Conservation (phyloP, 1,140 invertebrate species). For the Trigoniulus corallinus region DNA sequence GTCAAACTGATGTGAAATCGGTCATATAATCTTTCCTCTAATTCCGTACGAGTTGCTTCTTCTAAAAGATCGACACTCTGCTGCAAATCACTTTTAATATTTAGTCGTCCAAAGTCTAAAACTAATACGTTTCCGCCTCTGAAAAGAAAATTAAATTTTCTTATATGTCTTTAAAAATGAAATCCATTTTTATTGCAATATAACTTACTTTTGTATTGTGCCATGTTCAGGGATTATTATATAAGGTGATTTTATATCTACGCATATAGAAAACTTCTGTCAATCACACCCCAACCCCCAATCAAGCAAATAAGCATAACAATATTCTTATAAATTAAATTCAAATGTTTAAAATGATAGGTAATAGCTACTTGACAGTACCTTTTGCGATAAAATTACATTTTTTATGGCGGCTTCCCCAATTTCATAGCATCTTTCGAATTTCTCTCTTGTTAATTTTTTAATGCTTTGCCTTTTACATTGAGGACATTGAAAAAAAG, state of each 20-base stretch:
- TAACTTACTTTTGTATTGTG: constrained; percentile 47
- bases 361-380: too few species aligned
- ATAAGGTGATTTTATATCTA: constrained; percentile 60
- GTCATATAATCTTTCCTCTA: constrained; percentile 64
- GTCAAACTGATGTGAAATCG: constrained; percentile 50
- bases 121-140: constrained; percentile 54
- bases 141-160: constrained; percentile 15
- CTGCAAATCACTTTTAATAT: constrained; percentile 55
- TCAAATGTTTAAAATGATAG: too few species aligned
- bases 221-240: constrained; percentile 60
- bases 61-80: constrained; percentile 40
- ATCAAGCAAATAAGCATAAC: too few species aligned
- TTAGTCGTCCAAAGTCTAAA: constrained; percentile 50
- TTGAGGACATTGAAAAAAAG: too few species aligned
- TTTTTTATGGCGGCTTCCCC: too few species aligned
- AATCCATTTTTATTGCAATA: not conserved
- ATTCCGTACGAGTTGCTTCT: constrained; percentile 61
- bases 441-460: too few species aligned
- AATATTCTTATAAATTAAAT: too few species aligned
- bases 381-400: too few species aligned
- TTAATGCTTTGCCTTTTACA: too few species aligned
- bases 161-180: constrained; percentile 1
- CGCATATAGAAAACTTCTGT: too few species aligned
- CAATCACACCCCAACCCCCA: too few species aligned
- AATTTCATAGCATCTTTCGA: too few species aligned